A percentile compares a stretch with the other conserved stretches of the same genome.
Conservation (phyloP, 2,113 vertebrate species). For the Salvelinus fontinalis region DNA sequence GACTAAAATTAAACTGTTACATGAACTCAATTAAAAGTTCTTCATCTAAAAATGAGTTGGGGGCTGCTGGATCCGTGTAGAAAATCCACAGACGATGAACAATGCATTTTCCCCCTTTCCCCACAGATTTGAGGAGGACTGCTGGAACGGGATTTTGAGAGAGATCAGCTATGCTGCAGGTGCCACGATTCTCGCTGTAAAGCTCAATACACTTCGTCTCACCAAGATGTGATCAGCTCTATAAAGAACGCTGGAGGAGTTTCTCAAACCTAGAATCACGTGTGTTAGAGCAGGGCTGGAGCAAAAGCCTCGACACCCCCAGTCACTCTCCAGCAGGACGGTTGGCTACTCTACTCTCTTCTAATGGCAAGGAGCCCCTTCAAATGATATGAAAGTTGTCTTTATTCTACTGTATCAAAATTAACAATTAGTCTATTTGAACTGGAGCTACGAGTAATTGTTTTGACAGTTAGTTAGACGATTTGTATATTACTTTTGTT, state of each 20-base stretch:
- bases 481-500: conserved; percentile 44
- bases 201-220: conserved; percentile 89
- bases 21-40: no score
- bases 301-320: background rate
- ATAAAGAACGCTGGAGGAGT: background rate
- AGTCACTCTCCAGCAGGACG: background rate
- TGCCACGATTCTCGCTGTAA: conserved; percentile 82
- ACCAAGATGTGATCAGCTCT: conserved; percentile 81
- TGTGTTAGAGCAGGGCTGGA: background rate
- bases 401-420: conserved; percentile 34
- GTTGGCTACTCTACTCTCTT: no score
- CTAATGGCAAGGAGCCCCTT: background rate
- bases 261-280: background rate
- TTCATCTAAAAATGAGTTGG: no score
- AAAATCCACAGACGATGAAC: no score
- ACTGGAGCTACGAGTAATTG: no score
- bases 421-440: conserved; percentile 8
- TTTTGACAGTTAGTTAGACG: no score
- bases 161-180: conserved; percentile 88
- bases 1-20: no score
- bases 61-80: no score
- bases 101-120: background rate
- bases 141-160: conserved; percentile 90
- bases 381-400: background rate
- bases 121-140: conserved; percentile 76